Percentiles rank a stretch among this genome's conserved stretches.
Evolutionary conservation across 1,140 invertebrate species (phyloP).

Genomic region (Monochamus saltuarius): DNA sequence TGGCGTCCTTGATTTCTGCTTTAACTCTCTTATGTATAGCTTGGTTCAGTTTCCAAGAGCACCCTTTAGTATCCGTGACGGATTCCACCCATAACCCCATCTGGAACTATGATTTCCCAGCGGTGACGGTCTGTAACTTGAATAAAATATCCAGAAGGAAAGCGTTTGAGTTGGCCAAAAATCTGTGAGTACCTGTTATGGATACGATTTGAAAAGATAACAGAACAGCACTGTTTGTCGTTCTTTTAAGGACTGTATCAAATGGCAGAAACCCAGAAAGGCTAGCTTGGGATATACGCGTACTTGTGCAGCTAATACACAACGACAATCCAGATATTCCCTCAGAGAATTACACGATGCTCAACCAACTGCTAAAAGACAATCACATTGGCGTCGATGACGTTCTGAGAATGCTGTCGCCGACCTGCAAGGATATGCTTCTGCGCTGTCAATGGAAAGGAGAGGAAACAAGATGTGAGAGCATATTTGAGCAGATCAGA

Average conservation of each 20-base stretch:
- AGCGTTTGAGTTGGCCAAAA: constrained; percentile 50
- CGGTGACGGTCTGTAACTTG: constrained; percentile 67
- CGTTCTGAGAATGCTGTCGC: constrained; percentile 50
- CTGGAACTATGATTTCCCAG: constrained; percentile 70
- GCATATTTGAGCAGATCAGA: constrained; percentile 59
- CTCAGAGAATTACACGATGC: constrained; percentile 25
- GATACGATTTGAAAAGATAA: too few species aligned
- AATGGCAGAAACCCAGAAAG: neutral
- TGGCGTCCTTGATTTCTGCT: constrained; percentile 51
- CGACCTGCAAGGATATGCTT: constrained; percentile 59
- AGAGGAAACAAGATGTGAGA: constrained; percentile 56
- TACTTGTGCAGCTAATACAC: constrained; percentile 24
- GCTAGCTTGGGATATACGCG: constrained; percentile 15
- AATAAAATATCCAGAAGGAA: constrained; percentile 60
- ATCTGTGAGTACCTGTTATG: constrained; percentile 56
- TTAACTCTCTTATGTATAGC: constrained; percentile 53
- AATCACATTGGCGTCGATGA: neutral
- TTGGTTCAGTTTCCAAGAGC: constrained; percentile 53
- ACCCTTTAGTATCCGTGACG: constrained; percentile 58
- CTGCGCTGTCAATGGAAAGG: constrained; percentile 67
- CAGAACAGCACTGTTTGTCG: too few species aligned
- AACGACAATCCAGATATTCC: constrained; percentile 9
- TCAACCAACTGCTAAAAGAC: constrained; percentile 49
- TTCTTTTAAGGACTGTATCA: too few species aligned
- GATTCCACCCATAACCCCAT: constrained; percentile 69